Base-by-base conservation (phyloP, 2,797 vertebrate species). In the Atherinosoma microstoma region DNA sequence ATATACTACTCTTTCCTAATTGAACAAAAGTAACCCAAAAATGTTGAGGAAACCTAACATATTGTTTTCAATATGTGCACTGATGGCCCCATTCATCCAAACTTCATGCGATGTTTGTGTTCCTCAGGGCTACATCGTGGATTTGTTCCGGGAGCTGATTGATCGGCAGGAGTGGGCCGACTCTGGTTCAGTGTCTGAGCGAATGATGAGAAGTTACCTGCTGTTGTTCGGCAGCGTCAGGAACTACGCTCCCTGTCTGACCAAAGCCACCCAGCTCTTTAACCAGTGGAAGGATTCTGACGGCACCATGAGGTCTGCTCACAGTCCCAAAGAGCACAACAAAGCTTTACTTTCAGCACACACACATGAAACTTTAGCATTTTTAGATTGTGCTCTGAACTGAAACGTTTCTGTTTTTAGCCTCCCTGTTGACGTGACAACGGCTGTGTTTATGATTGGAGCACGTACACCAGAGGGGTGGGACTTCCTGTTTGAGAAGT, bases 401-500 rank as follows among this genome's bases (percentile, higher is more conserved):
- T 66, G n/a, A 75, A 68, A 7, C 8, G 15, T 11, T 11, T 51
- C 6, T 60, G 30, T 58, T 62, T 35, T 58, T 35, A 98, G 97
- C 47, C 93, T 97, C 66, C 96, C 97, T 4, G 92, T 78, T 0
- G 97, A 98, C 3, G 74, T 97, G 80, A 96, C 93, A 30, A 32
- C 94, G 82, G 96, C 96, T 0, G 96, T 97, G 84, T 98, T 96
- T 73, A 54, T 93, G 1, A 89, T 96, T 1, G 97, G 96, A 9
- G 96, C 94, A 35, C 96, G 94, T 59, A 94, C 92, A 1, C 67
- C 91, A 0, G 94, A 96, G 57, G 97, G 96, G 24, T 97, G 96
- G 97, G 94, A 98, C 78, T 97, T 97, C 88, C 92, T 98, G 53
- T 96, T 96, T 60, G 93, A 94, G 73, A 96, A 95, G 76, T 97